Evolutionary conservation across 1,140 invertebrate species (phyloP).

Genomic region (Zaprionus nigranus): DNA sequence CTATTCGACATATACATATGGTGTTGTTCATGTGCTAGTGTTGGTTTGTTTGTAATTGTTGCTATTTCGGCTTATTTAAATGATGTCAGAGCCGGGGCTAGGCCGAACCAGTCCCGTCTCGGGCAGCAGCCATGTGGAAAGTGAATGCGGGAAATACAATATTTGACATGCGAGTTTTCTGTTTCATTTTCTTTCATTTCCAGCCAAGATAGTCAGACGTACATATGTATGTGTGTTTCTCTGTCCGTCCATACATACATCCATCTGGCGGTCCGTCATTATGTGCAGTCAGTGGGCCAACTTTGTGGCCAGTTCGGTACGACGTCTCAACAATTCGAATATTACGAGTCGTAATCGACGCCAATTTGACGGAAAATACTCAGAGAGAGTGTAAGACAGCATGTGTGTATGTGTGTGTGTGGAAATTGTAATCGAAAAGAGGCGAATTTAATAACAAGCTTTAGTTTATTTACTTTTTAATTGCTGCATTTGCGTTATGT

Average conservation of each 20-base stretch:
- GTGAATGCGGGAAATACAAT: slow-evolving; percentile 82
- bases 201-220: slow-evolving; percentile 15
- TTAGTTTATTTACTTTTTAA: slow-evolving; percentile 52
- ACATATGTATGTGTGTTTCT: slow-evolving; percentile 23
- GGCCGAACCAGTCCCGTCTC: slow-evolving; percentile 37
- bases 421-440: slow-evolving; percentile 69
- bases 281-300: slow-evolving; percentile 77
- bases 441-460: slow-evolving; percentile 62
- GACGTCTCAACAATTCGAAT: slow-evolving; percentile 51
- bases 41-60: slow-evolving; percentile 58
- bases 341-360: slow-evolving; percentile 72
- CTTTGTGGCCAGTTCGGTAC: slow-evolving; percentile 52
- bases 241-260: not conserved
- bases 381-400: slow-evolving; percentile 14
- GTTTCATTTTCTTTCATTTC: slow-evolving; percentile 54
- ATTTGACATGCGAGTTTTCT: slow-evolving; percentile 71
- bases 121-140: slow-evolving; percentile 73
- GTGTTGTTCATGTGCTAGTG: not conserved
- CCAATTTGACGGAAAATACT: slow-evolving; percentile 76
- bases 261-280: slow-evolving; percentile 53
- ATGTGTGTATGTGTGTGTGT: slow-evolving; percentile 33
- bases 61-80: slow-evolving; percentile 71
- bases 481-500: slow-evolving; percentile 61
- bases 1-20: slow-evolving; percentile 30
- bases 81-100: slow-evolving; percentile 65